Evolutionary conservation across 2,797 vertebrate species (phyloP), one percentile per base, ranked within the genome.

Genomic region (Thaleichthys pacificus): DNA sequence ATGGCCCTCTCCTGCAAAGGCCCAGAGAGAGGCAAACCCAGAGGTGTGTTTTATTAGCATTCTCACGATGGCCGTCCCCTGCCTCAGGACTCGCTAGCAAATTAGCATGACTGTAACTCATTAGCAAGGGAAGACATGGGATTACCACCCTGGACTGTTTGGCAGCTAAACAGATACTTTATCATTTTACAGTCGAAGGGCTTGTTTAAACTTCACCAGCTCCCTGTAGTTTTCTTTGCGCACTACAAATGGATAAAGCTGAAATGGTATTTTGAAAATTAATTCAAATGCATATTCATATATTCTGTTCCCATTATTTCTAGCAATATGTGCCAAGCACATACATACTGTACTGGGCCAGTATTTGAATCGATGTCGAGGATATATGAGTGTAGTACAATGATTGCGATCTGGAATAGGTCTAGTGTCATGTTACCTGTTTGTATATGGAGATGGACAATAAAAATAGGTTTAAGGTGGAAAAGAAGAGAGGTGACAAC

Each of bases 51-150:
- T 89, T 83, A 90, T 89, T 82, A 89, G 81, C 79, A 86, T 79
- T 82, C 85, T 77, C n/a, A 22, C 62, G 28, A 26, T 14, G 1
- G 21, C 56, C 30, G 30, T 56, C 76, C 5, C 81, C 86, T 63
- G 76, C 80, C 83, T 66, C 79, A 72, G 79, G 78, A 82, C 80
- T 76, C 80, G 83, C 71, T 75, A 71, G 73, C 77, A 86, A 88
- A 91, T 90, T 86, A 90, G 83, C 86, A 85, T 76, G 80, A 85
- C 76, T 82, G 84, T 76, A 86, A 87, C 88, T 89, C 84, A 91
- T 90, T 86, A 89, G 77, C 86, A 76, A 83, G 28, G 76, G 82
- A 47, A 91, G 85, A 87, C 82, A 69, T 86, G 81, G 88, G 88
- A 84, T 88, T 90, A 84, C 83, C 84, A 86, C 84, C 84, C 80